Percentiles rank a stretch among this genome's conserved stretches.
phyloP scores from a whole-genome alignment of 2,888 invertebrate species.

The Sycophila texana region DNA sequence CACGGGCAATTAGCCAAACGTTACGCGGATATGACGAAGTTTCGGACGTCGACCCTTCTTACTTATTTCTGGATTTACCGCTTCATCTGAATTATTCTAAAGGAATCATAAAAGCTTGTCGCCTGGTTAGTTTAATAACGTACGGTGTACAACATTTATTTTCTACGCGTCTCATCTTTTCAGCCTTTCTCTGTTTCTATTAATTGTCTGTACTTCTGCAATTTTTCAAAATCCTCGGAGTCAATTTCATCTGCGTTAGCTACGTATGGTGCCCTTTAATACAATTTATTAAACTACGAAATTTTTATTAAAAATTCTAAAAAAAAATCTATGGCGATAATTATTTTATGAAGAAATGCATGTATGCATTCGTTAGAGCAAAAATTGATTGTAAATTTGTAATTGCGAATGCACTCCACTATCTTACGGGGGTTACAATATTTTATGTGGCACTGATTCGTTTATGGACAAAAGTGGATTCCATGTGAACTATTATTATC shows the following conservation, averaged over 20 bases:
- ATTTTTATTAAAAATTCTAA: no score
- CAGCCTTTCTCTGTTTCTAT: no score
- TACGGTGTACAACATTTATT: not conserved
- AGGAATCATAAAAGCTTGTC: not conserved
- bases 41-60: slow-evolving; percentile 37
- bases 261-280: no score
- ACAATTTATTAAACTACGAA: not conserved
- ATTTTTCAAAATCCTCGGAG: no score
- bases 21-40: slow-evolving; percentile 53
- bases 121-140: no score
- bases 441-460: slow-evolving; percentile 59
- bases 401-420: no score
- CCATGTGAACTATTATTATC: slow-evolving; percentile 56
- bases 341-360: no score
- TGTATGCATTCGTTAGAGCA: no score
- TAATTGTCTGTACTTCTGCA: no score
- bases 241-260: no score
- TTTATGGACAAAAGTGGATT: slow-evolving; percentile 59
- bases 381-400: no score
- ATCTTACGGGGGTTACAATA: slow-evolving; percentile 61
- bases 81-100: not conserved
- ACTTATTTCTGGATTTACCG: slow-evolving; percentile 39
- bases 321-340: no score
- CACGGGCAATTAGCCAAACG: slow-evolving; percentile 66
- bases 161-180: not conserved